Evolutionary conservation across 2,888 invertebrate genomes (phyloP).

Genomic region (Rhyacophila evoluta): DNA sequence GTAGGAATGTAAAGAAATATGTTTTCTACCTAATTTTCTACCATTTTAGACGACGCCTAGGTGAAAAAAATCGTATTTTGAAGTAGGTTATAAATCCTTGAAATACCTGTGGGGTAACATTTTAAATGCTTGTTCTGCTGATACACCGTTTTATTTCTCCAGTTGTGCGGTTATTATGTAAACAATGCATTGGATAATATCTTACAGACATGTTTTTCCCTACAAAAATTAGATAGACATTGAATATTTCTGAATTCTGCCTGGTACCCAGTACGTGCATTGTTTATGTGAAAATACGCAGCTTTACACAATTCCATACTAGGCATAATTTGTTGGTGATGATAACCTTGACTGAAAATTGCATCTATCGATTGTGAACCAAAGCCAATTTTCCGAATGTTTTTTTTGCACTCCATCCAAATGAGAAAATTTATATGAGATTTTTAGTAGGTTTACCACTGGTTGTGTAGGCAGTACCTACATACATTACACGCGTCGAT

Average conservation of each 20-base stretch:
- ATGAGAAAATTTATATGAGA: too few relatives aligned
- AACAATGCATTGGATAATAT: too few relatives aligned
- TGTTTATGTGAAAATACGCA: slow-evolving; percentile 24
- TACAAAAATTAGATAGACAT: background rate
- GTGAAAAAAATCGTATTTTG: background rate
- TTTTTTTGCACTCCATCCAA: background rate
- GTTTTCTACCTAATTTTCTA: slow-evolving; percentile 4
- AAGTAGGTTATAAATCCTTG: slow-evolving; percentile 52
- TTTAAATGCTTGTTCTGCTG: background rate
- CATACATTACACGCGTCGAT: too few relatives aligned
- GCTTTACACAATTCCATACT: background rate
- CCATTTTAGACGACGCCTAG: background rate
- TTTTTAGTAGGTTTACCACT: too few relatives aligned
- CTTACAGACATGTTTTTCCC: background rate
- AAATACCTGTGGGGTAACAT: slow-evolving; percentile 37
- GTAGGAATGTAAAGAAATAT: background rate
- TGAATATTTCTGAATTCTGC: background rate
- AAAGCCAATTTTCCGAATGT: background rate
- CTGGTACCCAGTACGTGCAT: background rate
- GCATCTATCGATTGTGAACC: slow-evolving; percentile 12
- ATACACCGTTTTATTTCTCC: too few relatives aligned
- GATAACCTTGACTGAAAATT: slow-evolving; percentile 11
- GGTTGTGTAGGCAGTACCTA: too few relatives aligned
- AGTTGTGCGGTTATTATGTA: too few relatives aligned
- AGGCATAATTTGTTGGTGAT: slow-evolving; percentile 8